Evolutionary conservation across 2,888 invertebrate species (phyloP).

Genomic region (Bibio marci): DNA sequence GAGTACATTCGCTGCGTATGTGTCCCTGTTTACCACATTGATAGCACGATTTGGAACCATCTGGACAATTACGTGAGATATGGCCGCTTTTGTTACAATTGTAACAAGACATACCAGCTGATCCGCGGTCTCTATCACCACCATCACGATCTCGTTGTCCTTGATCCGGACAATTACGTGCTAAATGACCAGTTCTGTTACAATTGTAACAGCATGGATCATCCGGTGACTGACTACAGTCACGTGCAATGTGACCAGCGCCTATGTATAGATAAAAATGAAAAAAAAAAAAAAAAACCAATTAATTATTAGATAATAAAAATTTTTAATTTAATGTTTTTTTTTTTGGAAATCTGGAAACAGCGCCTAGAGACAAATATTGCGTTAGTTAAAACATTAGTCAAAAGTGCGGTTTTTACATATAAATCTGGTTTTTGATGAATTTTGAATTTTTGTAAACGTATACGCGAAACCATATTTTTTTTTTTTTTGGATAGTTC

Average conservation of each 20-base stretch:
- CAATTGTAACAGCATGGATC: slow-evolving; percentile 67
- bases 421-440: too few relatives aligned
- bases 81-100: slow-evolving; percentile 90
- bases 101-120: slow-evolving; percentile 60
- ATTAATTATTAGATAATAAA: neutral
- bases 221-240: slow-evolving; percentile 70
- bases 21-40: slow-evolving; percentile 83
- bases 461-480: too few relatives aligned
- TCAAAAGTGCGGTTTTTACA: too few relatives aligned
- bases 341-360: too few relatives aligned
- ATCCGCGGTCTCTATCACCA: slow-evolving; percentile 9
- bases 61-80: slow-evolving; percentile 73
- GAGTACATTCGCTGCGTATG: slow-evolving; percentile 80
- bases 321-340: neutral
- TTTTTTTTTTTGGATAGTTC: too few relatives aligned
- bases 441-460: too few relatives aligned
- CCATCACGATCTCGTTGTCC: slow-evolving; percentile 31
- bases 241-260: slow-evolving; percentile 84
- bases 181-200: slow-evolving; percentile 84
- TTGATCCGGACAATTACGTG: slow-evolving; percentile 75
- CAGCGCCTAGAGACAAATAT: too few relatives aligned
- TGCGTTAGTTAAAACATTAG: too few relatives aligned
- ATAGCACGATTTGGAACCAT: slow-evolving; percentile 73
- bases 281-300: too few relatives aligned
- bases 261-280: slow-evolving; percentile 39